Conservation (phyloP, 2,888 invertebrate species). For the Sycophila texana region DNA sequence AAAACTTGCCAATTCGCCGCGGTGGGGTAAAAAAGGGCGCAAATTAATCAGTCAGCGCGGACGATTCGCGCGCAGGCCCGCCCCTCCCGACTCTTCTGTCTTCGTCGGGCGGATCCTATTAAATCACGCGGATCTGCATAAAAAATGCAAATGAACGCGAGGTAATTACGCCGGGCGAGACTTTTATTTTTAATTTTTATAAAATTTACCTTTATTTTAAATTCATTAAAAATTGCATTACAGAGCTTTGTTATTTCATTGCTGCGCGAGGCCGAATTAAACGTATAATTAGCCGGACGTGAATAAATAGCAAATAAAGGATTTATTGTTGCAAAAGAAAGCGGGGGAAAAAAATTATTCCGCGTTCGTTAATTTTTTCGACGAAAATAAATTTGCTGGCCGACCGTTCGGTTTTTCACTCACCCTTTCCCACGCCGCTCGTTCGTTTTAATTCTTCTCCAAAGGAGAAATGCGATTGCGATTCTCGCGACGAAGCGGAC, state of each 20-base stretch:
- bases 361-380: conserved; percentile 23
- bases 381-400: not conserved
- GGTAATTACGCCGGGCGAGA: conserved; percentile 44
- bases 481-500: too few species aligned
- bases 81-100: conserved; percentile 10
- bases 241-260: conserved; percentile 53
- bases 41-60: conserved; percentile 50
- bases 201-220: conserved; percentile 56
- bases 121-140: conserved; percentile 56
- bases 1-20: conserved; percentile 29
- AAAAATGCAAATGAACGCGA: conserved; percentile 56
- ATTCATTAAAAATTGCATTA: conserved; percentile 54
- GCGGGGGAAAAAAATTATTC: conserved; percentile 7
- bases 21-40: conserved; percentile 36
- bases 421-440: not conserved
- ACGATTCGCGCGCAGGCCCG: conserved; percentile 30
- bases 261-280: conserved; percentile 35
- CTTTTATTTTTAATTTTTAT: conserved; percentile 55
- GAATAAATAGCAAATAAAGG: conserved; percentile 49
- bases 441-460: not conserved
- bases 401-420: too few species aligned
- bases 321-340: conserved; percentile 40
- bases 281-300: conserved; percentile 52
- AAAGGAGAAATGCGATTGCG: not conserved
- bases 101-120: conserved; percentile 46